Evolutionary conservation across 1,140 invertebrate species (phyloP).

Genomic region (Campoletis sonorensis): DNA sequence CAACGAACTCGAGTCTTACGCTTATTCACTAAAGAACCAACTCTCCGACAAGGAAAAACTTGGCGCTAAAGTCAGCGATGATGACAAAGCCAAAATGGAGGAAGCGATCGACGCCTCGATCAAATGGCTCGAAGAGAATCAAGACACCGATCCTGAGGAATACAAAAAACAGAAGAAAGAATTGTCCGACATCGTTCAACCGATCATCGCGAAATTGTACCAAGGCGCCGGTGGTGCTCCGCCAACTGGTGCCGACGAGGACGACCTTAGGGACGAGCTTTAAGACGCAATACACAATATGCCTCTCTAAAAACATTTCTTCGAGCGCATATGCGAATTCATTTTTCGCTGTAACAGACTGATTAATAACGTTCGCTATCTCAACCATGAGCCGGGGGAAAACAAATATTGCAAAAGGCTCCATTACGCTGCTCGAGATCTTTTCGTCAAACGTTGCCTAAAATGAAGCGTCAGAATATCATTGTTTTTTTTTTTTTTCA

Average conservation of each 20-base stretch:
- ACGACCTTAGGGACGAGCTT: slow-evolving; percentile 92
- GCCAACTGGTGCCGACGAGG: slow-evolving; percentile 81
- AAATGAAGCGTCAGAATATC: too few relatives aligned
- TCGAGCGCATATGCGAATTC: slow-evolving; percentile 8
- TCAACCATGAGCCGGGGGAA: background rate
- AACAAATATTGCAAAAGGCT: background rate
- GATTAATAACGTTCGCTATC: slow-evolving; percentile 28
- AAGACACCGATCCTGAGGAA: slow-evolving; percentile 94
- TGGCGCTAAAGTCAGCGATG: slow-evolving; percentile 91
- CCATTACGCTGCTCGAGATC: too few relatives aligned
- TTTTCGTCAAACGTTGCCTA: too few relatives aligned
- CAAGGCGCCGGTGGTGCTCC: slow-evolving; percentile 84
- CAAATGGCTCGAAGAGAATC: slow-evolving; percentile 98
- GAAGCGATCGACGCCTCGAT: slow-evolving; percentile 97
- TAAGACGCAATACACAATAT: slow-evolving; percentile 76
- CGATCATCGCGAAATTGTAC: slow-evolving; percentile 98
- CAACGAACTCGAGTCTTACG: slow-evolving; percentile 97
- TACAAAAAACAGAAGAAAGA: slow-evolving; percentile 99
- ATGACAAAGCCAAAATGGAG: slow-evolving; percentile 97
- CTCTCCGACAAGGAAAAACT: slow-evolving; percentile 98
- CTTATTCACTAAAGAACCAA: slow-evolving; percentile 99
- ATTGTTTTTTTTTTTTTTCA: too few relatives aligned
- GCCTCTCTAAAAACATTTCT: slow-evolving; percentile 14
- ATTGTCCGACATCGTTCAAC: slow-evolving; percentile 96
- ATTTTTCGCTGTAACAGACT: slow-evolving; percentile 19